Percentiles rank a stretch among this genome's conserved stretches.
phyloP scores from a whole-genome alignment of 2,113 vertebrate genomes.

The Rhabdomys dilectus region DNA sequence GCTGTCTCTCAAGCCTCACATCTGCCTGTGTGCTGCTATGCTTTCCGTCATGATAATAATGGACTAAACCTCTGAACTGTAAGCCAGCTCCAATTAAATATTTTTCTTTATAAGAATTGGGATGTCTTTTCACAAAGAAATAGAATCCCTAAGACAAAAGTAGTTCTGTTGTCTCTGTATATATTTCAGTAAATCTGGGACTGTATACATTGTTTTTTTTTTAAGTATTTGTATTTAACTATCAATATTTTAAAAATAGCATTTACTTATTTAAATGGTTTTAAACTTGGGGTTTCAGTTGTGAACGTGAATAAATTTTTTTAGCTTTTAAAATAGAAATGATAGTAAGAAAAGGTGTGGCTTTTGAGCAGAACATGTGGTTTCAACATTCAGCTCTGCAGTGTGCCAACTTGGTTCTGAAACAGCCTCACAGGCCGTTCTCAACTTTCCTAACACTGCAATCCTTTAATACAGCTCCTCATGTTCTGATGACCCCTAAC shows the following conservation, averaged over 20 bases:
- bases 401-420: not conserved
- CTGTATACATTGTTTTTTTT: not conserved
- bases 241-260: not conserved
- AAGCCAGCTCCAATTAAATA: not conserved
- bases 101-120: not conserved
- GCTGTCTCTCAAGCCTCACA: not conserved
- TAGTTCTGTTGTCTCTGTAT: not conserved
- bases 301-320: conserved; percentile 7
- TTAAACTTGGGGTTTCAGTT: conserved; percentile 27
- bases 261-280: conserved; percentile 41
- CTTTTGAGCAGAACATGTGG: not conserved
- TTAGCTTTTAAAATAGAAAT: not conserved
- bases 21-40: not conserved
- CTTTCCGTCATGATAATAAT: not conserved
- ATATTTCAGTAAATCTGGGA: not conserved
- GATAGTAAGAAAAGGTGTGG: not conserved
- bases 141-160: not conserved
- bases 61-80: not conserved
- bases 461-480: not conserved
- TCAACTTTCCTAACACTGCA: not conserved
- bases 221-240: conserved; percentile 8
- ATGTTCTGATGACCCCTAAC: not conserved
- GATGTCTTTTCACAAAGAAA: not conserved
- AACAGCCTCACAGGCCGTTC: not conserved
- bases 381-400: not conserved